Percentiles rank a stretch among this genome's conserved stretches.
Conservation (phyloP, 2,113 vertebrate genomes). For the Apteryx owenii region DNA sequence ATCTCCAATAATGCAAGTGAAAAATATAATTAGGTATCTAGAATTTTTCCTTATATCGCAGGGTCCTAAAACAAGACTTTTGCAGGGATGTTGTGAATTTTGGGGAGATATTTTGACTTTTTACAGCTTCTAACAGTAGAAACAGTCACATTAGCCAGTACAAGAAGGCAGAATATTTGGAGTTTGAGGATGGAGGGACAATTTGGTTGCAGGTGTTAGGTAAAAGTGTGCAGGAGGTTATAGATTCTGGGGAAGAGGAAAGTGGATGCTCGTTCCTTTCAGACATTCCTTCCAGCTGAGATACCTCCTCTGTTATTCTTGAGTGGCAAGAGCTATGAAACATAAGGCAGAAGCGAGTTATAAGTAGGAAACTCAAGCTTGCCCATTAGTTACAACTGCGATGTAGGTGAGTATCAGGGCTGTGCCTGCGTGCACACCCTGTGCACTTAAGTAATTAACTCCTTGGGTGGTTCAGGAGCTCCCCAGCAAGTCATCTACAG, state of each 20-base stretch:
- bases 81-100: not conserved
- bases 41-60: not conserved
- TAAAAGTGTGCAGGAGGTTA: not conserved
- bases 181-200: accelerated
- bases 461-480: not conserved
- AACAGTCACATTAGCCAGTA: not conserved
- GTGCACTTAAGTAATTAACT: not conserved
- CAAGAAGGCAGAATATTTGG: not conserved
- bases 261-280: not conserved
- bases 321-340: not conserved
- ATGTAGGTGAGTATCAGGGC: not conserved
- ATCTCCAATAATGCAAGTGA: not conserved
- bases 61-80: not conserved
- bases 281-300: not conserved
- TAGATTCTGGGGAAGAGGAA: not conserved
- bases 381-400: accelerated
- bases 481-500: not conserved
- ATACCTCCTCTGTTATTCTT: not conserved
- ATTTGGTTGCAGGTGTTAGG: not conserved
- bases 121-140: not conserved
- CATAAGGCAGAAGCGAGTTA: no score
- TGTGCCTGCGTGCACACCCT: not conserved
- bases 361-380: not conserved
- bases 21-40: not conserved
- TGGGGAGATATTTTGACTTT: not conserved